Conservation (phyloP, 2,113 vertebrate species). For the Odocoileus hemionus region DNA sequence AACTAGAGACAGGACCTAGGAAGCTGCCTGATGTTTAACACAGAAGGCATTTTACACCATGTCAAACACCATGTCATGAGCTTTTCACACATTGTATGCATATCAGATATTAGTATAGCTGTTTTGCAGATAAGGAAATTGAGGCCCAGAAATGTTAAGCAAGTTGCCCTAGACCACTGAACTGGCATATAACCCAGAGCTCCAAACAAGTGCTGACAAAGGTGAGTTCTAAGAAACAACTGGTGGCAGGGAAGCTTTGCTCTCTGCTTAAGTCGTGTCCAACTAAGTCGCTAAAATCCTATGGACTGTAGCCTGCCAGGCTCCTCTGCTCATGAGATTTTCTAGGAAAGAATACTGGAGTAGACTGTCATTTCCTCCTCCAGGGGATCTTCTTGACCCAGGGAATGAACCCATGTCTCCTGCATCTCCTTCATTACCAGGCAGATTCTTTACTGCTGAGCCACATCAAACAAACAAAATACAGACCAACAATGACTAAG, state of each 20-base stretch:
- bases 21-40: not conserved
- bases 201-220: not conserved
- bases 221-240: not conserved
- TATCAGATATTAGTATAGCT: not conserved
- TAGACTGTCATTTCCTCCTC: not conserved
- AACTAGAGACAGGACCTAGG: not conserved
- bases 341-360: not conserved
- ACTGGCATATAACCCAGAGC: not conserved
- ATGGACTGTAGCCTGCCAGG: not conserved
- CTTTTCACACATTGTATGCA: not conserved
- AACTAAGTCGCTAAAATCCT: not conserved
- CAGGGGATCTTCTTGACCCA: not conserved
- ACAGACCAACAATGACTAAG: not conserved
- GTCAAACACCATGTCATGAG: accelerated
- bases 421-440: not conserved
- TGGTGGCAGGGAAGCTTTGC: not conserved
- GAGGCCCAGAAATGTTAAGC: not conserved
- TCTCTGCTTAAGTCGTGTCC: too few species aligned
- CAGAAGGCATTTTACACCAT: not conserved
- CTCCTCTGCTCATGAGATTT: not conserved
- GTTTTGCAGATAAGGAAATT: not conserved
- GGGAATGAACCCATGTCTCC: not conserved
- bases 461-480: not conserved
- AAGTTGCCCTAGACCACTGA: not conserved
- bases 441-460: not conserved